These are phyloP conservation scores for Lithobates sylvaticus DNA, from an alignment of 2,797 vertebrate genomes.

Conservation along the genomic window DNA sequence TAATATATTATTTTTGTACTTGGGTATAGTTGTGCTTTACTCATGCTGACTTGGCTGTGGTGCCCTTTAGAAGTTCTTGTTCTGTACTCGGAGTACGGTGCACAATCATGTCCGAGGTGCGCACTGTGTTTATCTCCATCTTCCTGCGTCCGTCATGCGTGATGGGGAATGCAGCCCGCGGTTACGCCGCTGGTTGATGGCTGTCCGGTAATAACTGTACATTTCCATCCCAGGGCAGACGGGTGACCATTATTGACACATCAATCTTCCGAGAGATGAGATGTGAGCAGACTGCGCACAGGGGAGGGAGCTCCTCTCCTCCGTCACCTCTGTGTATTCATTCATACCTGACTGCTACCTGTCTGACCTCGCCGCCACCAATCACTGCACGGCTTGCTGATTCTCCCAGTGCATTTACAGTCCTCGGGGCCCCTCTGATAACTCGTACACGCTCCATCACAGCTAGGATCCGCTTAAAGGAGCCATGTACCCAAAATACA, in stretches of 20 bases:
- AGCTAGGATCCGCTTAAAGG: not conserved
- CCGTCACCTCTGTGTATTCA: not conserved
- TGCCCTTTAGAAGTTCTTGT: not conserved
- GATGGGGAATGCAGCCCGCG: not conserved
- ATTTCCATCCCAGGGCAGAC: not conserved
- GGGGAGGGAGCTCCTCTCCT: not conserved
- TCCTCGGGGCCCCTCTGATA: not conserved
- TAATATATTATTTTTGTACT: not conserved
- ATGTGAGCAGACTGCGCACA: not conserved
- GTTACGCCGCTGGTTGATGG: not conserved
- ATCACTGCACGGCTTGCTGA: conserved; percentile 15
- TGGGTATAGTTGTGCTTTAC: not conserved
- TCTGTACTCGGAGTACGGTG: no score
- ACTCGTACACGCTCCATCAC: conserved; percentile 14
- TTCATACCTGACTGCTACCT: not conserved
- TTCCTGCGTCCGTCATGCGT: not conserved
- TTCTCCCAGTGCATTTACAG: conserved; percentile 21
- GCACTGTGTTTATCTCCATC: not conserved
- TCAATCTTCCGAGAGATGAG: not conserved
- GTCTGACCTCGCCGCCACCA: not conserved
- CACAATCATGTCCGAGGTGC: not conserved
- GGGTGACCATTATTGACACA: not conserved
- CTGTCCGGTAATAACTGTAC: not conserved
- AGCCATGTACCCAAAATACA: no score
- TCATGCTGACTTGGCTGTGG: not conserved